phyloP scores from a whole-genome alignment of 1,140 invertebrate species.

The Nephotettix cincticeps region DNA sequence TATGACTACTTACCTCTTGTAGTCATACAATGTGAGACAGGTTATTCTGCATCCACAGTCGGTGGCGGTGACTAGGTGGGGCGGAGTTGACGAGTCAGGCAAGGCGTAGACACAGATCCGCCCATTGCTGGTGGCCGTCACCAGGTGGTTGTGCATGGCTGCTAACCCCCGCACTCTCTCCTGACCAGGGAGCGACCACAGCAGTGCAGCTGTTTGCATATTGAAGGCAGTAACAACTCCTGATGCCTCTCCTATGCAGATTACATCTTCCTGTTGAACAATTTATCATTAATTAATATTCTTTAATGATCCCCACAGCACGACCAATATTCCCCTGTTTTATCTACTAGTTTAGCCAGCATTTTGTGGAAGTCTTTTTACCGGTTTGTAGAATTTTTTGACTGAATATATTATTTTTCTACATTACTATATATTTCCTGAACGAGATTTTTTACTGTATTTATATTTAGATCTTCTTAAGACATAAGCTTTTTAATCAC shows the following conservation, averaged over 20 bases:
- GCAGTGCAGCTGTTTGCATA: not conserved
- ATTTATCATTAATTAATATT: not conserved
- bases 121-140: slow-evolving; percentile 31
- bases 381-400: not conserved
- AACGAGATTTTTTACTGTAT: not conserved
- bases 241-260: slow-evolving; percentile 32
- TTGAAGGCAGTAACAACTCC: slow-evolving; percentile 27
- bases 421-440: not conserved
- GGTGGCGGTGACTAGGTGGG: slow-evolving; percentile 23
- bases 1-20: slow-evolving; percentile 20
- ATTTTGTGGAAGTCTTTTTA: not conserved
- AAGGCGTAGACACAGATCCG: slow-evolving; percentile 24
- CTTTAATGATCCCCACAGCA: not conserved
- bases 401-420: not conserved
- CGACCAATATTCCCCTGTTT: not conserved
- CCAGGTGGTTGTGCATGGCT: slow-evolving; percentile 14
- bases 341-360: not conserved
- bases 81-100: not conserved
- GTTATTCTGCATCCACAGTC: slow-evolving; percentile 33
- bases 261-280: slow-evolving; percentile 28
- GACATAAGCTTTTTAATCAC: no score
- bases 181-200: slow-evolving; percentile 30
- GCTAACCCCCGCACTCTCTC: slow-evolving; percentile 30
- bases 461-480: no score
- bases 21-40: slow-evolving; percentile 22